phyloP scores from a whole-genome alignment of 2,113 vertebrate species.

The Leucoraja erinaceus region DNA sequence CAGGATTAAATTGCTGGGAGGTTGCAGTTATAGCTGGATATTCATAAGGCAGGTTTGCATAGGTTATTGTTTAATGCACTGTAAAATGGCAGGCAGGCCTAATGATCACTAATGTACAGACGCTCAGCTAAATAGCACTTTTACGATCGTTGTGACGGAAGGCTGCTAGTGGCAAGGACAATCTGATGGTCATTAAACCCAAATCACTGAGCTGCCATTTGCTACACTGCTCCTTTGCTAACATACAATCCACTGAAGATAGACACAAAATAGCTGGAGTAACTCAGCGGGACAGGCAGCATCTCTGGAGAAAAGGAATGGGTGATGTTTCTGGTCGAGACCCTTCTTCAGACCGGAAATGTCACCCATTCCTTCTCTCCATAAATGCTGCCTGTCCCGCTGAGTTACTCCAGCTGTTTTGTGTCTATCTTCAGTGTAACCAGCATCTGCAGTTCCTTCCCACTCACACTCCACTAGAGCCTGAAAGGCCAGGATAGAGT shows the following conservation, averaged over 20 bases:
- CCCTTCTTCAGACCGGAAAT: too few relatives aligned
- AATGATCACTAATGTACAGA: slow-evolving; percentile 9
- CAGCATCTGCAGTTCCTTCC: too few relatives aligned
- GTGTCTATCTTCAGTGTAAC: too few relatives aligned
- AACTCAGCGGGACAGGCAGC: too few relatives aligned
- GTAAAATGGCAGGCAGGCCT: slow-evolving; percentile 1
- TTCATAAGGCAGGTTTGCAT: not conserved
- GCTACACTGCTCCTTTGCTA: not conserved
- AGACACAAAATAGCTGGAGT: too few relatives aligned
- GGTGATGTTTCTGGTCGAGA: too few relatives aligned
- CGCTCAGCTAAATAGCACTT: slow-evolving; percentile 9
- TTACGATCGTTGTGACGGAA: not conserved
- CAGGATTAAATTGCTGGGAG: not conserved
- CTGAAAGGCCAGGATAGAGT: too few relatives aligned
- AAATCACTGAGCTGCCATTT: not conserved
- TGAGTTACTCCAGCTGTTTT: too few relatives aligned
- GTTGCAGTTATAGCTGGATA: not conserved
- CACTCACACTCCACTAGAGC: too few relatives aligned
- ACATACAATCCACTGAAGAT: not conserved
- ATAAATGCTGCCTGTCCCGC: too few relatives aligned
- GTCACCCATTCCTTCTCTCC: too few relatives aligned
- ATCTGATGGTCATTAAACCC: not conserved
- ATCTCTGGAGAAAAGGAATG: too few relatives aligned
- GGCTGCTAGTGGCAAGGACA: not conserved
- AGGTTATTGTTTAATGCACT: slow-evolving; percentile 2